These are phyloP conservation scores for Callipepla squamata DNA, from an alignment of 2,113 vertebrate genomes.

Conservation along the genomic window DNA sequence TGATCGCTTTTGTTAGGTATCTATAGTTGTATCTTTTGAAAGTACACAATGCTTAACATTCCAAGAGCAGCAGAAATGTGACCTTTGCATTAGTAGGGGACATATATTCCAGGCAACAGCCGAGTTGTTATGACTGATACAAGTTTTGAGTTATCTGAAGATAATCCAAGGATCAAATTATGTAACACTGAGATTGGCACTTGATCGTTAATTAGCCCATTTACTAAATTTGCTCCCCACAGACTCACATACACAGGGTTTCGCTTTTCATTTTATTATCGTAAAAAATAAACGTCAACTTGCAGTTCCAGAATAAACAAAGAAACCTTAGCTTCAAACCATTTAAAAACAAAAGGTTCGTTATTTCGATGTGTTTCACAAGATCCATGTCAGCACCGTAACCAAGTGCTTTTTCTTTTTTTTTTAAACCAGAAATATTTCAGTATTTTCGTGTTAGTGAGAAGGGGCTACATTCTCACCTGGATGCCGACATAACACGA, in stretches of 20 bases:
- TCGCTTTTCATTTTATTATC: slow-evolving; percentile 52
- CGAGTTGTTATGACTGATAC: neutral
- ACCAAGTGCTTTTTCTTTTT: slow-evolving; percentile 19
- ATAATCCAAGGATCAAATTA: neutral
- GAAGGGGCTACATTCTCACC: slow-evolving; percentile 29
- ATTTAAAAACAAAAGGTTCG: slow-evolving; percentile 50
- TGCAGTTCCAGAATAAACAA: slow-evolving; percentile 59
- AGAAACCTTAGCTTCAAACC: slow-evolving; percentile 54
- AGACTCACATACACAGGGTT: slow-evolving; percentile 23
- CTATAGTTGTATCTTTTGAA: neutral
- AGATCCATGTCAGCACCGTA: slow-evolving; percentile 43
- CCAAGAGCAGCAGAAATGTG: neutral
- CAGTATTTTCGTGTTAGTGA: slow-evolving; percentile 5
- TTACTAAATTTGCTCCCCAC: neutral
- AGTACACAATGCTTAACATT: neutral
- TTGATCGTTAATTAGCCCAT: slow-evolving; percentile 8
- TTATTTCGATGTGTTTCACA: slow-evolving; percentile 6
- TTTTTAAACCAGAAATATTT: neutral
- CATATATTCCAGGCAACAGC: neutral
- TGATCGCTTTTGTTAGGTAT: fast-evolving
- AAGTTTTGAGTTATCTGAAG: neutral
- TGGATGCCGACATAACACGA: slow-evolving; percentile 4
- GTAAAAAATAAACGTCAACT: slow-evolving; percentile 48
- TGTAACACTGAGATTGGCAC: neutral
- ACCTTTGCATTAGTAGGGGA: neutral